Conservation (phyloP, 2,113 vertebrate species). For the Pygathrix nemaeus region DNA sequence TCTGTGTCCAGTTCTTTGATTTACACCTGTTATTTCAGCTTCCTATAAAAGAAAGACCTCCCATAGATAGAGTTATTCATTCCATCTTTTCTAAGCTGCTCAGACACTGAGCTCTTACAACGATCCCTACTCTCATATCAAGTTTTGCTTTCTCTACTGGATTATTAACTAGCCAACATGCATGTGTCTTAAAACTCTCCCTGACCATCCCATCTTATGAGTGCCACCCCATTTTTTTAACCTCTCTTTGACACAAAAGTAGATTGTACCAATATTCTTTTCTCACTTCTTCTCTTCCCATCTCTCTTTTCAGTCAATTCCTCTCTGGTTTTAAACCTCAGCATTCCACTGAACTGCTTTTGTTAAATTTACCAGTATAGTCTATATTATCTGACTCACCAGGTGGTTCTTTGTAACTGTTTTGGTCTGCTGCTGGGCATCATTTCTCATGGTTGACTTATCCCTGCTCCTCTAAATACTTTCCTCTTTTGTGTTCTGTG, state of each 20-base stretch:
- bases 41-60: neutral
- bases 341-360: neutral
- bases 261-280: neutral
- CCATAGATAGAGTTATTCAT: neutral
- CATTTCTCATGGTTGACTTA: neutral
- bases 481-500: neutral
- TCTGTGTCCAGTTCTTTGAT: neutral
- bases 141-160: neutral
- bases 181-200: neutral
- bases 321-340: neutral
- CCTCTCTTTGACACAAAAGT: neutral
- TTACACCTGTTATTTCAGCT: neutral
- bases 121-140: neutral
- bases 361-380: neutral
- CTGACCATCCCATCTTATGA: neutral
- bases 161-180: neutral
- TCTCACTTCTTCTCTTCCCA: neutral
- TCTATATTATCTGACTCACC: neutral
- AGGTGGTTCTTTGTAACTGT: neutral
- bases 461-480: neutral
- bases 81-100: neutral
- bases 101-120: neutral
- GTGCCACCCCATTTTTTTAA: neutral
- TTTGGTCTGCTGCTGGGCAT: neutral
- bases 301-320: neutral